phyloP scores from a whole-genome alignment of 2,797 vertebrate genomes.

The Myotis vivesi region DNA sequence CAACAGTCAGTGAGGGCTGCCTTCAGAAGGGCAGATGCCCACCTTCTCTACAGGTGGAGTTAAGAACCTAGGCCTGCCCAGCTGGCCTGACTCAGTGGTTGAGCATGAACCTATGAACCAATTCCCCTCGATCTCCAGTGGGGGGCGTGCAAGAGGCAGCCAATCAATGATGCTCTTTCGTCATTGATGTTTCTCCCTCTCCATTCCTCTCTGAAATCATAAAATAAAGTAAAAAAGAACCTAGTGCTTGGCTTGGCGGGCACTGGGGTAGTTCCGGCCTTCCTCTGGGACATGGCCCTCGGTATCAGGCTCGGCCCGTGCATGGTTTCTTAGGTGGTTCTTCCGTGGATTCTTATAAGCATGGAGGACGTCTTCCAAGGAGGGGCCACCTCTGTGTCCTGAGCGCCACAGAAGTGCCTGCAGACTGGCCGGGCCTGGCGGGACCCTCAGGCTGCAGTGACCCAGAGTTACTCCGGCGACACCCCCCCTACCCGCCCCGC shows the following conservation, averaged over 20 bases:
- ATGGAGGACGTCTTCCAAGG: background rate
- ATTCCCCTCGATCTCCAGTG: too few relatives aligned
- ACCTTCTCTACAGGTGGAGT: background rate
- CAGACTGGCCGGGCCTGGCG: background rate
- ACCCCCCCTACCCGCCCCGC: too few relatives aligned
- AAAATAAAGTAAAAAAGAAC: too few relatives aligned
- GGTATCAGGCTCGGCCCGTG: background rate
- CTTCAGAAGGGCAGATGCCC: background rate
- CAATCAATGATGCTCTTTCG: too few relatives aligned
- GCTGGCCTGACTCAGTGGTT: background rate
- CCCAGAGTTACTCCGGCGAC: background rate
- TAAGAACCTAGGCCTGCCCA: background rate
- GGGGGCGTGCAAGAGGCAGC: too few relatives aligned
- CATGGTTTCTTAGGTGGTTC: background rate
- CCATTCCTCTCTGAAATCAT: too few relatives aligned
- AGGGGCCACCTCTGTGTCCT: background rate
- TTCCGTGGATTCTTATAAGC: background rate
- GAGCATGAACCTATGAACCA: too few relatives aligned
- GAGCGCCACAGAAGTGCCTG: background rate
- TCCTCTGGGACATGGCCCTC: background rate
- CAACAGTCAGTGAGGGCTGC: background rate
- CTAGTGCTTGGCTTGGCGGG: background rate
- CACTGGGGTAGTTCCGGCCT: background rate
- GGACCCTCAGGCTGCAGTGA: background rate
- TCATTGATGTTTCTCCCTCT: too few relatives aligned